Base-by-base conservation (phyloP, 2,888 invertebrate species). In the Dasypogon diadema region DNA sequence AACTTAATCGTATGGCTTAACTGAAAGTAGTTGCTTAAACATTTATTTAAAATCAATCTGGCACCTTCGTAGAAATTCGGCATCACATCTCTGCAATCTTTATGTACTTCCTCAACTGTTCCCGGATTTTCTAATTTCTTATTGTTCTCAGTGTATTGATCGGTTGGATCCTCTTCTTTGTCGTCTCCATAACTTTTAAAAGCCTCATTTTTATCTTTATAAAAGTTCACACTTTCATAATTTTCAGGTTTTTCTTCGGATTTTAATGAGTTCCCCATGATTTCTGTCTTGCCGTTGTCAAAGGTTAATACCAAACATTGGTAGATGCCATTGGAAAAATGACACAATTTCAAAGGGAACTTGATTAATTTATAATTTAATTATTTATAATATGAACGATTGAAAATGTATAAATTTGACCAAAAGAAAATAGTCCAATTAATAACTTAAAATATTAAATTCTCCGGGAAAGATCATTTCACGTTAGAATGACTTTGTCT, bases 21-120 rank as follows among this genome's bases (percentile, higher is more conserved):
- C 54, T 76, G 76, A 56, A 77, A 76, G 24, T 77, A 51, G 22
- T 76, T 75, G 21, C 65, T 77, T 22, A 77, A 48, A 46, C 48
- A 63, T 16, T 73, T 60, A n/a, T 72, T 56, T 2, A 76, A 10
- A 4, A 73, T 54, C 3, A 77, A 12, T 4, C 65, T 55, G 8
- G 75, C 76, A 2, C 77, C 77, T 14, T 72, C 75, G 21, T 16
- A 51, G 16, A 73, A 73, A 21, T 55, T 42, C 4, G 77, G 77
- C 42, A 76, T 56, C 2, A 77, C 48, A 46, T 74, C 68, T 10
- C 56, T 75, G 55, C 74, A 77, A 30, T 77, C 77, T 34, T 76
- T 77, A 30, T 75, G 75, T 14, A 77, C 48, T 34, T 77, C 75
- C 4, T 77, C 77, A 21, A 75, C 46, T 1, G 72, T 63, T 5